A percentile compares a stretch with the other conserved stretches of the same genome.
Conservation (phyloP, 2,113 vertebrate species). For the Sylvietta virens region DNA sequence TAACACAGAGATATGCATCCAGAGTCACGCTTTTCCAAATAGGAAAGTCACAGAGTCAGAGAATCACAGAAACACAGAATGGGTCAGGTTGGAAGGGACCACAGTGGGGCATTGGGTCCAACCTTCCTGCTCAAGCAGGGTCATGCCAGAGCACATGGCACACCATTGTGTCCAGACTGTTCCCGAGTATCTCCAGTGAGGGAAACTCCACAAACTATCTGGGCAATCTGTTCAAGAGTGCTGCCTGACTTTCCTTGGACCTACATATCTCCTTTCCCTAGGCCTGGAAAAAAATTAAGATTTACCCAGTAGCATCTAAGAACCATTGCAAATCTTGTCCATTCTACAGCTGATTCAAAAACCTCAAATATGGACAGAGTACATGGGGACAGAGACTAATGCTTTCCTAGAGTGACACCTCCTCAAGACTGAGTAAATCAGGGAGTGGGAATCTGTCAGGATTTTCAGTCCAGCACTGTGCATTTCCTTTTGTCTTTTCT, state of each 20-base stretch:
- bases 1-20: neutral
- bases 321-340: neutral
- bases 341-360: neutral
- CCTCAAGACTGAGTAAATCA: neutral
- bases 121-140: neutral
- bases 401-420: neutral
- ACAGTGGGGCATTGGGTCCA: neutral
- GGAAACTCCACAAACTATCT: neutral
- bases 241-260: neutral
- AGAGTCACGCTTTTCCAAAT: neutral
- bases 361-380: neutral
- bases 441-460: neutral
- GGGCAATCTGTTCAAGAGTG: neutral
- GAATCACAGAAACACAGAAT: neutral
- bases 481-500: neutral
- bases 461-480: neutral
- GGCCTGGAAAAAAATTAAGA: neutral
- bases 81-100: neutral
- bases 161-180: rapidly evolving
- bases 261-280: neutral
- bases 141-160: neutral
- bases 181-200: neutral
- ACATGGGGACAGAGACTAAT: neutral
- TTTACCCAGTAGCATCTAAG: neutral
- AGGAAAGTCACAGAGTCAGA: neutral